Conservation (phyloP, 2,113 vertebrate species). For the Pandion haliaetus region DNA sequence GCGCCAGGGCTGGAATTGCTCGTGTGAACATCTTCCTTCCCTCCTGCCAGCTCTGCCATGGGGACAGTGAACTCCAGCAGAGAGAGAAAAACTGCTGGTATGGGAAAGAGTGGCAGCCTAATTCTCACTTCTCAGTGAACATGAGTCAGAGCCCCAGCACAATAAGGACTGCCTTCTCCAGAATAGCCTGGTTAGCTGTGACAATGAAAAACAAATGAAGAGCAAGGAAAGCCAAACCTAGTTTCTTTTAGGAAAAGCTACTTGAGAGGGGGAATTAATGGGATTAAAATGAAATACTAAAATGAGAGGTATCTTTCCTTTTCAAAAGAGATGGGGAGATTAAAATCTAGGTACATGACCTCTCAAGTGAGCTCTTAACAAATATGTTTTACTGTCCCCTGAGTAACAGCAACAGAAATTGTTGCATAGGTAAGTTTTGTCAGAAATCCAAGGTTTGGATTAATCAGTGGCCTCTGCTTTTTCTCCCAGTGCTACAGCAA, state of each 20-base stretch:
- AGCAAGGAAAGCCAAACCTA: background rate
- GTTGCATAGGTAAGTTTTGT: background rate
- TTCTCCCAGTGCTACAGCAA: slow-evolving; percentile 73
- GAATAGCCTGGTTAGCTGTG: background rate
- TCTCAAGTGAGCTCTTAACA: background rate
- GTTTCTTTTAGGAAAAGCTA: background rate
- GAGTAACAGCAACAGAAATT: background rate
- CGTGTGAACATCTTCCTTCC: accelerated
- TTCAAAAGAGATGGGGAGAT: background rate
- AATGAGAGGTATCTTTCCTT: background rate
- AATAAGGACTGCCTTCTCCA: background rate
- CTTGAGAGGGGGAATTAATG: background rate
- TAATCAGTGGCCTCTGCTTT: background rate
- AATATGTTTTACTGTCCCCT: background rate
- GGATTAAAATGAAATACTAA: background rate
- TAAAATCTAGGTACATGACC: background rate
- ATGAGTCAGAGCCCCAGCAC: background rate
- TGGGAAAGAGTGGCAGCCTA: background rate
- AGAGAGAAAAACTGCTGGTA: background rate
- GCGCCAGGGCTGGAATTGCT: background rate
- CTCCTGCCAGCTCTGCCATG: background rate
- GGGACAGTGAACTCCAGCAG: background rate
- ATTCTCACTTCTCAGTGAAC: background rate
- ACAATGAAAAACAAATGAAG: background rate
- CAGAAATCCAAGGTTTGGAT: background rate